Base-by-base conservation (phyloP, 2,888 invertebrate species). In the Sphaerophoria taeniata region DNA sequence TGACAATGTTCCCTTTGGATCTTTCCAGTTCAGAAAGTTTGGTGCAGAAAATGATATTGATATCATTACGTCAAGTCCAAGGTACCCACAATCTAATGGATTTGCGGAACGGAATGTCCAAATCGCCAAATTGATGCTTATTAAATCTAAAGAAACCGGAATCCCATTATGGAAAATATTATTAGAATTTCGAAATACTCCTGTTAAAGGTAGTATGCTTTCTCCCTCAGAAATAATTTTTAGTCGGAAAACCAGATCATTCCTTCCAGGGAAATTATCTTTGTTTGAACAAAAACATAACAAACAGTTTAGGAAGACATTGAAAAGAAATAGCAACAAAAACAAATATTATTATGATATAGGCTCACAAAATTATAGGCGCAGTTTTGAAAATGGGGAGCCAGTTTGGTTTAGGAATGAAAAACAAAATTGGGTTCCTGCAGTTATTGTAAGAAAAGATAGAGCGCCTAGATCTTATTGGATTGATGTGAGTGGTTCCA, bases 1-100 rank as follows among this genome's bases (percentile, higher is more conserved):
- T 24, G 24, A 24, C 24, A 67, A 55, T 36, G 43, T 67, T 39
- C 65, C 65, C 9, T 65, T 65, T 9, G 65, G 65, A 2, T 65
- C 49, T 34, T 49, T 55, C 63, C 63, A 34, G n/a, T 60, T 60
- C 53, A n/a, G 33, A 12, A 31, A 63, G 49, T 81, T 83, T 76
- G 73, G 77, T 56, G n/a, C 58, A 16, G 16, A 77, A 24, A 69
- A 47, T 49, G 74, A 73, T n/a, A 33, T 63, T 4, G 67, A 56
- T 47, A 36, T 87, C 39, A 87, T 43, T 9, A 85, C 87, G 9
- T 77, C 82, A 4, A 85, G 87, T 49, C 60, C 60, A 60, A 53
- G 11, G 4, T 53, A 53, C 31, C 53, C 53, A 47, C 82, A 76
- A 14, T 65, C 60, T 24, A 24, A 33, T 34, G 51, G 39, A 39